Evolutionary conservation across 2,888 invertebrate genomes (phyloP).

Genomic region (Volucella zonaria): DNA sequence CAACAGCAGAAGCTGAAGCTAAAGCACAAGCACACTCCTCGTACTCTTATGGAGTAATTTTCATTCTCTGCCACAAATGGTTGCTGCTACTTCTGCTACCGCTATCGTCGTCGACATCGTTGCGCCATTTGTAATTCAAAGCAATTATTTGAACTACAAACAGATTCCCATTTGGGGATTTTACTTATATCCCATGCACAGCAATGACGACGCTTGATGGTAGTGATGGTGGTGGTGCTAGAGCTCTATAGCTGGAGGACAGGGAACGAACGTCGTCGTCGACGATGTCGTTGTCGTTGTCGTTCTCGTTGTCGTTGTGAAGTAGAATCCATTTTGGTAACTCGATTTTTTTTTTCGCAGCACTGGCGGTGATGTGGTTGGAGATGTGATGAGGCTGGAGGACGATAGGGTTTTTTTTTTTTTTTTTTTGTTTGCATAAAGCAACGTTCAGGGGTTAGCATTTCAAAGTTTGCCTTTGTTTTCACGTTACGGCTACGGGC

Average conservation of each 20-base stretch:
- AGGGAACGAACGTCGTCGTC: conserved; percentile 39
- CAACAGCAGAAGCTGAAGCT: background rate
- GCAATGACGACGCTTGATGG: conserved; percentile 44
- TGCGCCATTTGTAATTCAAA: conserved; percentile 73
- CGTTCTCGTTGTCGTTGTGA: conserved; percentile 15
- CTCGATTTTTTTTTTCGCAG: background rate
- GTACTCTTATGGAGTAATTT: conserved; percentile 45
- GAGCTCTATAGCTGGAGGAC: conserved; percentile 20
- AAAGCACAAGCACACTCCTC: conserved; percentile 52
- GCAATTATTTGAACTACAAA: conserved; percentile 74
- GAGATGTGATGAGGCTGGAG: conserved; percentile 34
- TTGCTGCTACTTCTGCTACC: conserved; percentile 22
- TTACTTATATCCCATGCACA: conserved; percentile 62
- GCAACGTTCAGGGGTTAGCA: conserved; percentile 34
- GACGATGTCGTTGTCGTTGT: conserved; percentile 14
- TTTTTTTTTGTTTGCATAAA: conserved; percentile 18
- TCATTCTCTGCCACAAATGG: conserved; percentile 45
- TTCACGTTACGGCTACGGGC: background rate
- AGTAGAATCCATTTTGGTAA: conserved; percentile 37
- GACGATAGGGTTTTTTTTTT: conserved; percentile 13
- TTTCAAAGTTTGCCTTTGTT: conserved; percentile 43
- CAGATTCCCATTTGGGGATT: conserved; percentile 73
- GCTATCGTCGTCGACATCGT: conserved; percentile 50
- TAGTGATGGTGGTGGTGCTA: conserved; percentile 21
- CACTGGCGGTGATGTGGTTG: conserved; percentile 19